Base-by-base conservation (phyloP, 1,140 invertebrate species). In the Drosophila nigromelanica region DNA sequence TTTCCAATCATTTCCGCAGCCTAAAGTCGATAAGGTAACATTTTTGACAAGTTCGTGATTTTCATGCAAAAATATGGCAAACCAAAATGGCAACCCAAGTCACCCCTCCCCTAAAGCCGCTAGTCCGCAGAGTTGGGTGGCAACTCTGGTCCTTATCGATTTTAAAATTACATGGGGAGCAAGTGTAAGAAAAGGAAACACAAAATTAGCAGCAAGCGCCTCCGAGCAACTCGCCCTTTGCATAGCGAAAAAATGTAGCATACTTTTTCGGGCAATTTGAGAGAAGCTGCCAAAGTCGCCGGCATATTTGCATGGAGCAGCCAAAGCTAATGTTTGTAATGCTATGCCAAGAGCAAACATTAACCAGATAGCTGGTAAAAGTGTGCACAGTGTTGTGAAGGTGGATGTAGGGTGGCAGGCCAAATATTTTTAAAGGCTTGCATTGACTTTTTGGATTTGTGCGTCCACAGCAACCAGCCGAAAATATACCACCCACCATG, bases 21-120 rank as follows among this genome's bases (percentile, higher is more conserved):
- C 61, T 50, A 70, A 68, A 80, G 71, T 77, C 78, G 82, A 69
- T 87, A 73, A 54, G 82, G 74, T 69, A 82, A 67, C 69, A 52
- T 74, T 87, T 87, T 89, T 87, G 82, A 87, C 82, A 67, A 79
- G 64, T 89, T 89, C 82, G 83, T 87, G 79, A 82, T 82, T 82
- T 79, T 58, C 83, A 89, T 89, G 83, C 82, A 69, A 82, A 87
- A 79, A 68, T 89, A 64, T 80, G 45, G 68, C 54, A 45, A 71
- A 72, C 66, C 39, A 59, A 77, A 73, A 60, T 42, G 21, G 15
- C 45, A 42, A 40, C 12, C 40, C 24, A 8, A 35, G 7, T 27
- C 14, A 14, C 30, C 1, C 45, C 10, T 0, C 45, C 11, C 48
- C 5, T 12, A 6, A 8, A 21, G 5, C 61, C 27, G 11, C 39